These are phyloP conservation scores for Gadopsis marmoratus DNA, from an alignment of 2,797 vertebrate genomes.

Conservation along the genomic window DNA sequence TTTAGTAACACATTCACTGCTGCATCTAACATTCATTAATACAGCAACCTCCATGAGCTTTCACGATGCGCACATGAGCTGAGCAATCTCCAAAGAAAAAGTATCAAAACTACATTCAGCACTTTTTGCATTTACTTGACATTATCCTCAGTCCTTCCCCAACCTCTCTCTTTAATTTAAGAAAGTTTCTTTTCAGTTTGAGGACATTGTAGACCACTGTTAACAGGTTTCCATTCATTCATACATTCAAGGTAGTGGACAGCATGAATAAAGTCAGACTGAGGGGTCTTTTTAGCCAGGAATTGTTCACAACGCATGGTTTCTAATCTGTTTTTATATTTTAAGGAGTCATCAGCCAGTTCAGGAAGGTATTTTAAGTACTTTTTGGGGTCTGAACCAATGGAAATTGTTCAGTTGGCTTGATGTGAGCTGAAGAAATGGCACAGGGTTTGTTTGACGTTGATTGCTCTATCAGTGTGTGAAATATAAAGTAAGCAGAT, in stretches of 20 bases:
- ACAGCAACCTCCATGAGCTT: not conserved
- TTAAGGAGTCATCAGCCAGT: not conserved
- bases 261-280: not conserved
- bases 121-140: not conserved
- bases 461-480: conserved; percentile 1
- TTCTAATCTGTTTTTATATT: conserved; percentile 1
- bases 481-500: not conserved
- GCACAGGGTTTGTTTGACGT: conserved; percentile 6
- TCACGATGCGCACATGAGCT: not conserved
- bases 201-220: not conserved
- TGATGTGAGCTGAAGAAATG: not conserved
- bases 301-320: not conserved
- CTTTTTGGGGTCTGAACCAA: not conserved
- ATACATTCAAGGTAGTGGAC: not conserved
- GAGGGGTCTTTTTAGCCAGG: not conserved
- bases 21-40: conserved; percentile 9
- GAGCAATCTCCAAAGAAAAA: not conserved
- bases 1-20: conserved; percentile 32
- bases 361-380: not conserved
- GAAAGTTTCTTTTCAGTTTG: not conserved
- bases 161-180: not conserved
- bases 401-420: not conserved
- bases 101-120: too few species aligned
- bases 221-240: not conserved
- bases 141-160: not conserved